These are phyloP conservation scores for Nemotelus pantherinus DNA, from an alignment of 2,888 invertebrate species.

Conservation along the genomic window DNA sequence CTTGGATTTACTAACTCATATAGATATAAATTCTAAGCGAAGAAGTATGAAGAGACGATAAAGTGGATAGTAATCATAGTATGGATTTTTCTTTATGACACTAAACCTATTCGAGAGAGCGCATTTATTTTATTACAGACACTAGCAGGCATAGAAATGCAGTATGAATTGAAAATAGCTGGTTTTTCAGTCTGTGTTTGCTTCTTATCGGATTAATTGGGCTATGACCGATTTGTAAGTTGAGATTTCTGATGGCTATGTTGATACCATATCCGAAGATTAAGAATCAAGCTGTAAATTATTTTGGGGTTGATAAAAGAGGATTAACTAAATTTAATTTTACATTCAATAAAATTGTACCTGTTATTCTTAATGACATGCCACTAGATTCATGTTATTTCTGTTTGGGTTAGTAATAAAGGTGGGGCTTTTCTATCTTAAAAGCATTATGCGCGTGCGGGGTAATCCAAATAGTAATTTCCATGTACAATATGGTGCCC, in stretches of 20 bases:
- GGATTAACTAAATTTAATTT: too few relatives aligned
- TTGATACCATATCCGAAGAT: neutral
- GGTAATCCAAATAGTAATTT: too few relatives aligned
- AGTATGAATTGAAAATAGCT: neutral
- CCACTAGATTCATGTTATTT: too few relatives aligned
- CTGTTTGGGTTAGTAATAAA: too few relatives aligned
- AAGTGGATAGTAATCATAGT: neutral
- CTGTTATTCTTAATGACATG: too few relatives aligned
- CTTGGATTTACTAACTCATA: neutral
- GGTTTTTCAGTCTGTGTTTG: neutral
- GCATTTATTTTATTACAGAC: neutral
- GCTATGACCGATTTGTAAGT: constrained; percentile 35
- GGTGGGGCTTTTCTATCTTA: too few relatives aligned
- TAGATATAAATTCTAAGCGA: neutral
- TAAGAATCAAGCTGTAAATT: neutral
- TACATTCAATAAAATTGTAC: too few relatives aligned
- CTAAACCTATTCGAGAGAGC: constrained; percentile 17
- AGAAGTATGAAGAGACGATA: neutral
- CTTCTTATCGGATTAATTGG: constrained; percentile 38
- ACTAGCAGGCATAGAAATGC: neutral
- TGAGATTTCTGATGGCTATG: constrained; percentile 11
- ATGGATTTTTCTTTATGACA: constrained; percentile 23
- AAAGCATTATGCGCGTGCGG: too few relatives aligned
- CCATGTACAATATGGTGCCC: too few relatives aligned
- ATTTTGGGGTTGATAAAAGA: neutral